Conservation (phyloP, 2,797 vertebrate genomes). For the Arctocebus calabarensis region DNA sequence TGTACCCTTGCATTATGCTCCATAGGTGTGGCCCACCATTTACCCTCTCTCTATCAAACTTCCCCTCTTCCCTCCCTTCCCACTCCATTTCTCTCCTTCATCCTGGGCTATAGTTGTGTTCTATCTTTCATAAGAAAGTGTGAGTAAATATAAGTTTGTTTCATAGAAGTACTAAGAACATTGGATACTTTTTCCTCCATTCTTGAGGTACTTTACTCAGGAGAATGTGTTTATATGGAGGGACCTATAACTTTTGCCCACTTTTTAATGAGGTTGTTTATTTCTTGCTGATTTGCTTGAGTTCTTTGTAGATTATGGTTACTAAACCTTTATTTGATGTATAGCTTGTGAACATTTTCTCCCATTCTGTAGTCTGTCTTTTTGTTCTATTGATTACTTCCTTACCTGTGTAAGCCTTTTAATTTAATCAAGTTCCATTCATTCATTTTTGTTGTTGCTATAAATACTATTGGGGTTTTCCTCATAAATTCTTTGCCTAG, state of each 20-base stretch:
- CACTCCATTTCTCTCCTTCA: no score
- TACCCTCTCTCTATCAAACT: no score
- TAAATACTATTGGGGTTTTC: background rate
- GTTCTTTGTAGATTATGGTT: background rate
- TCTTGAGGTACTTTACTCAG: no score
- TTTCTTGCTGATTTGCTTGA: background rate
- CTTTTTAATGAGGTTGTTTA: background rate
- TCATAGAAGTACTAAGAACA: no score
- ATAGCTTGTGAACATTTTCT: background rate
- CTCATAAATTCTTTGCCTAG: background rate
- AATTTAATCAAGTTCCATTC: background rate
- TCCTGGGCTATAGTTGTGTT: no score
- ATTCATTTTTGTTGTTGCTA: background rate
- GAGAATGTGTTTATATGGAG: no score
- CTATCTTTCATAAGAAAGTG: no score
- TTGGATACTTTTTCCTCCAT: no score
- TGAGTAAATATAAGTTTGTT: no score
- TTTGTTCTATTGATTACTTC: background rate
- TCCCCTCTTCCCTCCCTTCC: no score
- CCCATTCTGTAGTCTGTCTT: background rate
- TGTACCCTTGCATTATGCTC: no score
- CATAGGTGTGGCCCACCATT: no score
- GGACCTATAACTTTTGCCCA: background rate
- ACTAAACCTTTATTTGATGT: background rate
- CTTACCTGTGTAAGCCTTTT: background rate